Base-by-base conservation (phyloP, 2,797 vertebrate species). In the Amblyopsis hoosieri region DNA sequence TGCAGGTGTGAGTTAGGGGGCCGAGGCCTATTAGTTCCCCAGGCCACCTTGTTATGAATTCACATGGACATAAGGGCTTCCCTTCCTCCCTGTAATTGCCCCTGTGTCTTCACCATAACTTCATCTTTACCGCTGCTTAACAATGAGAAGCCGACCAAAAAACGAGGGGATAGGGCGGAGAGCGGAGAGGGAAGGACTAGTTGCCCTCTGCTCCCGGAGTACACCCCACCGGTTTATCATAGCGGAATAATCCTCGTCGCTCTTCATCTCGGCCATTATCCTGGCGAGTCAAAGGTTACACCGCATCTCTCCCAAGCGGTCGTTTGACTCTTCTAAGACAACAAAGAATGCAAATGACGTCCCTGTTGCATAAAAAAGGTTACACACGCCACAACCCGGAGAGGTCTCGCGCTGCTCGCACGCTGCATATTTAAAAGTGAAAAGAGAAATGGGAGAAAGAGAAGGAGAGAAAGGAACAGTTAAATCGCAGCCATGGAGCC, bases 311-410 rank as follows among this genome's bases (percentile, higher is more conserved):
- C 85, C 85, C 81, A 58, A 83, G 53, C 82, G 91, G 90, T 92
- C 91, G 91, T 92, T 95, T 93, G 91, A 92, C 91, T 89, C 74
- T 82, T 85, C 66, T 92, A 88, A 84, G 85, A 90, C 84, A 87
- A 89, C 86, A 90, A 86, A 87, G 85, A 89, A 86, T 88, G 89
- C 67, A 76, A 81, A 90, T 83, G 77, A 91, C 91, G 90, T 87
- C 47, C 67, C 66, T 67, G 90, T 89, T 91, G 83, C 77, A 89
- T 74, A 85, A 90, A 92, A 84, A 91, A 92, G 88, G 87, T 85
- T 87, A 89, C 64, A 79, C 49, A 45, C 66, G 10, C 46, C 74
- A 67, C 69, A 79, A 62, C 71, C 73, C 33, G 3, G 72, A 65
- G 76, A 80, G 69, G 82, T 86, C 82, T 81, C 74, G 1, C 50